Conservation (phyloP, 2,797 vertebrate species). For the Varecia variegata region DNA sequence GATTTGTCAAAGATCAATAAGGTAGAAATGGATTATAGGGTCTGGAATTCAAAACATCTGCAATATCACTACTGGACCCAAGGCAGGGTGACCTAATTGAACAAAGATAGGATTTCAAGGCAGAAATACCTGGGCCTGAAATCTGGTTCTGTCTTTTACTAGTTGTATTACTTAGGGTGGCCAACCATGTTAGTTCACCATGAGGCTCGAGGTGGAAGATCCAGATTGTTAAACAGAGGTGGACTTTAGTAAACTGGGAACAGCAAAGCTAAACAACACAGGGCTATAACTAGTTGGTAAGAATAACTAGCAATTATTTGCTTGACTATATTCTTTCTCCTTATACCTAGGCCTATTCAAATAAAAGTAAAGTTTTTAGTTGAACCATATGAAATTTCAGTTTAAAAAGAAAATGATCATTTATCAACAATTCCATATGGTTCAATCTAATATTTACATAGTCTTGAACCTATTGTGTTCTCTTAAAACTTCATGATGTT, state of each 20-base stretch:
- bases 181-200: background rate
- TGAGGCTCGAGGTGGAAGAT: background rate
- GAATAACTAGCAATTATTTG: background rate
- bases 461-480: background rate
- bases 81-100: accelerated
- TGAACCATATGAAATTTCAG: background rate
- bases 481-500: background rate
- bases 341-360: background rate
- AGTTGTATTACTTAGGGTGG: background rate
- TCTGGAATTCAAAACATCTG: background rate
- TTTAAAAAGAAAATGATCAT: background rate
- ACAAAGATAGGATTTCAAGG: background rate
- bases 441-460: background rate
- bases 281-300: background rate
- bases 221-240: background rate
- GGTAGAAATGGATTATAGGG: background rate
- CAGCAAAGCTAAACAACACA: background rate
- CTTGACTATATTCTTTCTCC: background rate
- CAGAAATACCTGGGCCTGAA: background rate
- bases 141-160: background rate
- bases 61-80: background rate
- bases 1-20: background rate
- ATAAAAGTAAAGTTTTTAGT: background rate
- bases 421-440: background rate
- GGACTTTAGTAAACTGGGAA: background rate